These are phyloP conservation scores for Odontesthes bonariensis DNA, from an alignment of 2,113 vertebrate genomes.

Conservation along the genomic window DNA sequence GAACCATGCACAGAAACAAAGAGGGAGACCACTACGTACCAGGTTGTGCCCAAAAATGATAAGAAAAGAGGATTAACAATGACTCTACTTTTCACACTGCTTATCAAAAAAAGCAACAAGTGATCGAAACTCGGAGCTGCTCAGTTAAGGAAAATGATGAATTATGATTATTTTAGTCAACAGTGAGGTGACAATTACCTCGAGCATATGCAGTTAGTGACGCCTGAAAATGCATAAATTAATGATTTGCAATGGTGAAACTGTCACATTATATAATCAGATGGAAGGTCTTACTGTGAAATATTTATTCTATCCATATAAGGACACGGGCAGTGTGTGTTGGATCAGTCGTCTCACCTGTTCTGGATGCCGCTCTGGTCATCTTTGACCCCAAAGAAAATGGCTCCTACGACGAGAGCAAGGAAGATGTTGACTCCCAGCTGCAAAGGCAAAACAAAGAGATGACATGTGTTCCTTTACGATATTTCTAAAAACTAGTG, in stretches of 20 bases:
- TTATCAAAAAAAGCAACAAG: constrained; percentile 19
- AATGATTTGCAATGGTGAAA: background rate
- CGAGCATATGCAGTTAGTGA: too few relatives aligned
- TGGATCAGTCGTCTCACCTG: constrained; percentile 78
- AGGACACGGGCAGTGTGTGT: background rate
- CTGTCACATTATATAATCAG: background rate
- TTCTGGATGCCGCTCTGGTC: constrained; percentile 90
- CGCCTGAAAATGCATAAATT: background rate
- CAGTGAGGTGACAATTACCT: too few relatives aligned
- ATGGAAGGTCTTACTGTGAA: background rate
- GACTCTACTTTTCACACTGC: constrained; percentile 52
- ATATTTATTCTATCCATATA: too few relatives aligned
- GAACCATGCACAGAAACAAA: constrained; percentile 46
- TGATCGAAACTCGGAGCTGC: background rate
- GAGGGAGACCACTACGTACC: constrained; percentile 54
- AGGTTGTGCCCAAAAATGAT: constrained; percentile 63
- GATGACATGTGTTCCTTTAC: too few relatives aligned
- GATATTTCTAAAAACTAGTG: background rate
- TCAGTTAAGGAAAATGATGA: background rate
- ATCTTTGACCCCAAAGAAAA: constrained; percentile 88
- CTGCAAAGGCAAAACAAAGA: constrained; percentile 70
- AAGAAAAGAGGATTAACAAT: constrained; percentile 66
- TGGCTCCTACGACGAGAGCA: constrained; percentile 86
- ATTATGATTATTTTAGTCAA: background rate
- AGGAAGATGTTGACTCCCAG: constrained; percentile 85